phyloP scores from a whole-genome alignment of 2,888 invertebrate genomes.

The Caenorhabditis wallacei region DNA sequence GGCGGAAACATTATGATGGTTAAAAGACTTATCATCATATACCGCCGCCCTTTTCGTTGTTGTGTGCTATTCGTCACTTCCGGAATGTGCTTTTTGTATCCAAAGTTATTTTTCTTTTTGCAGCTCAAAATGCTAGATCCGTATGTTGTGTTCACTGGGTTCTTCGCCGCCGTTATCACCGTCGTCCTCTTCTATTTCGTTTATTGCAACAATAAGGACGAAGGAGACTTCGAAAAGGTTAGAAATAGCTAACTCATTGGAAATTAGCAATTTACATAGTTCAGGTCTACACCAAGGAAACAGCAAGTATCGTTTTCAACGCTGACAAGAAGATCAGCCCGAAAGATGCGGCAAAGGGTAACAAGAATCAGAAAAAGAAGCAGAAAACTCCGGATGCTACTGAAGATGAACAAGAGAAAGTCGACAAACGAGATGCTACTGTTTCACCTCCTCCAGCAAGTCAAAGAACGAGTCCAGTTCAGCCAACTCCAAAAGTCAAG shows the following conservation, averaged over 20 bases:
- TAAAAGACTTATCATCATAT: not conserved
- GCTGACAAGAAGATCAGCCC: not conserved
- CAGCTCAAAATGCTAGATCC: not conserved
- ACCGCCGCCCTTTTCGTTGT: not conserved
- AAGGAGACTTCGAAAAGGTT: no score
- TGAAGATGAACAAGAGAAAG: constrained; percentile 6
- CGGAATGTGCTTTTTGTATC: not conserved
- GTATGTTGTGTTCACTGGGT: not conserved
- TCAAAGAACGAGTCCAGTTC: not conserved
- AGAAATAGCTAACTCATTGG: no score
- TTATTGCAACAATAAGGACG: not conserved
- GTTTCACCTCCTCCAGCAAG: not conserved
- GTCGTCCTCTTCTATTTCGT: not conserved
- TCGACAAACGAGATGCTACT: not conserved
- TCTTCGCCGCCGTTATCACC: not conserved
- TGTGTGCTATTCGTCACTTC: not conserved
- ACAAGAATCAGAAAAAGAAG: constrained; percentile 1
- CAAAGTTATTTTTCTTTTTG: not conserved
- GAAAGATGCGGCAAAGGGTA: not conserved
- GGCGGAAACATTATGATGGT: not conserved
- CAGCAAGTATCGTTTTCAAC: not conserved
- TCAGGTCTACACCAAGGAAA: not conserved
- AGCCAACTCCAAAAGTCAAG: not conserved
- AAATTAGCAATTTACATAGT: no score
- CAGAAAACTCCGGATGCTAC: not conserved